Conservation (phyloP, 2,113 vertebrate species). For the Prietella phreatophila region DNA sequence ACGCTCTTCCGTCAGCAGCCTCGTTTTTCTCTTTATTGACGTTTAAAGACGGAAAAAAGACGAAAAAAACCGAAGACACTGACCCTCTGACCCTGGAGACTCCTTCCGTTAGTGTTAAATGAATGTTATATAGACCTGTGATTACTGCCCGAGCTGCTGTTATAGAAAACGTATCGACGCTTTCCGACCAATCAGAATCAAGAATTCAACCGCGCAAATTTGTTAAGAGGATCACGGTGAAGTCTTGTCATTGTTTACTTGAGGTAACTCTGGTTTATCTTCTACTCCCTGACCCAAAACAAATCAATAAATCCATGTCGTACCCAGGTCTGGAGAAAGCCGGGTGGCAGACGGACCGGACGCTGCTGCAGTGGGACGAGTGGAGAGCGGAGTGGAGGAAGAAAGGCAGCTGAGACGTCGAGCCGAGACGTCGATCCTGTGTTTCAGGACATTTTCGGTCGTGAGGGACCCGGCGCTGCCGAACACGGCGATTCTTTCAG, state of each 20-base stretch:
- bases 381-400: slow-evolving; percentile 81
- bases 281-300: background rate
- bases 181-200: background rate
- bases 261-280: background rate
- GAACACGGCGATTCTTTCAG: background rate
- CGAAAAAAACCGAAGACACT: too few relatives aligned
- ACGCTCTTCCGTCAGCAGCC: too few relatives aligned
- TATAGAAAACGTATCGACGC: background rate
- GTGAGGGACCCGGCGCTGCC: background rate
- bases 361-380: slow-evolving; percentile 81
- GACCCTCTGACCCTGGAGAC: background rate
- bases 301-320: background rate
- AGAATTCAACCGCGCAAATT: background rate
- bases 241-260: background rate
- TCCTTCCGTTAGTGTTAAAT: background rate
- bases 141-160: background rate
- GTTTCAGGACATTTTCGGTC: background rate
- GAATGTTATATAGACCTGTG: background rate
- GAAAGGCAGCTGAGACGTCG: slow-evolving; percentile 58
- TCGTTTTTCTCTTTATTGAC: background rate
- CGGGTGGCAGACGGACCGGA: slow-evolving; percentile 78
- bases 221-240: background rate
- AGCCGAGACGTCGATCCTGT: background rate
- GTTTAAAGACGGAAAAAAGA: too few relatives aligned
- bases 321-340: slow-evolving; percentile 70